Conservation (phyloP, 2,113 vertebrate genomes). For the Larimichthys polyactis region DNA sequence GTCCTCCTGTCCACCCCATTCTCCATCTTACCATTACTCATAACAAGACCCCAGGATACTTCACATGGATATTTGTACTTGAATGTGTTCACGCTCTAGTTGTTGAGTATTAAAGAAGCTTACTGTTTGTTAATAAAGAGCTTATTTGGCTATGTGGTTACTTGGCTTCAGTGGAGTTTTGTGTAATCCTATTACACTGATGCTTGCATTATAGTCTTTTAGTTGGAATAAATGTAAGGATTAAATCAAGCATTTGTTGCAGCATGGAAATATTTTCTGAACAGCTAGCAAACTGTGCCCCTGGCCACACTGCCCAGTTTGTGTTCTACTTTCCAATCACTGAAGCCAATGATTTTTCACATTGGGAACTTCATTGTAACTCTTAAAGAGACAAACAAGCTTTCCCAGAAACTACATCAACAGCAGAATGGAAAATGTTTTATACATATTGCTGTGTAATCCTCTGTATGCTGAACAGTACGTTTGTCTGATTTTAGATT, state of each 20-base stretch:
- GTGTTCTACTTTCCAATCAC: conserved; percentile 19
- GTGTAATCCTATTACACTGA: conserved; percentile 48
- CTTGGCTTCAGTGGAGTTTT: conserved; percentile 24
- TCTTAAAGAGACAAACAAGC: not conserved
- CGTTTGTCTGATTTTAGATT: conserved; percentile 82
- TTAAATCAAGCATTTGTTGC: conserved; percentile 39
- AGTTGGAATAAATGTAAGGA: conserved; percentile 38
- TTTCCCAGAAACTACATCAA: conserved; percentile 18
- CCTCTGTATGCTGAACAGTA: not conserved
- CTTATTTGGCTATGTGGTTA: conserved; percentile 44
- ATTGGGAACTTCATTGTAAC: not conserved
- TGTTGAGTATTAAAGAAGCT: conserved; percentile 50
- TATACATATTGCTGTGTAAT: not conserved
- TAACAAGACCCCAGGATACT: conserved; percentile 8
- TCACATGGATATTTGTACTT: conserved; percentile 3
- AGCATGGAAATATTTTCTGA: conserved; percentile 24
- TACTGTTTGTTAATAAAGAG: conserved; percentile 53
- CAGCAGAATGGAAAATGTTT: not conserved
- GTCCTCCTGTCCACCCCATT: not conserved
- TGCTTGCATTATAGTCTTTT: conserved; percentile 27
- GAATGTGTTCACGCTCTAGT: conserved; percentile 40
- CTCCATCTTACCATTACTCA: not conserved
- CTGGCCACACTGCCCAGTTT: not conserved
- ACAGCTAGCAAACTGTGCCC: conserved; percentile 7
- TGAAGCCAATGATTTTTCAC: conserved; percentile 9